phyloP scores from a whole-genome alignment of 2,797 vertebrate species.

The Smutsia gigantea region DNA sequence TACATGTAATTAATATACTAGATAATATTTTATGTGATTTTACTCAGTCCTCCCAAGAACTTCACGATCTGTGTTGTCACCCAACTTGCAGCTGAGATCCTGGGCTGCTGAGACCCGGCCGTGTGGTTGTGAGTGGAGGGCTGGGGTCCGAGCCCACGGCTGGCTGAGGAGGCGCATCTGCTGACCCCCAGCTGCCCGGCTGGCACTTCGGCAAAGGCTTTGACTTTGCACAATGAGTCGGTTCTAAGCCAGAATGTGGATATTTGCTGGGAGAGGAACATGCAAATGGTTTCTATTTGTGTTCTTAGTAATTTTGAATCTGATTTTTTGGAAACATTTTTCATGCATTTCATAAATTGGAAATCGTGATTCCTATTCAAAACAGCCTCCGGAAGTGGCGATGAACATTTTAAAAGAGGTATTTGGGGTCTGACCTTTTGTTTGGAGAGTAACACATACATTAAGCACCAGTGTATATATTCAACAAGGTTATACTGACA shows the following conservation, averaged over 20 bases:
- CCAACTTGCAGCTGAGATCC: not conserved
- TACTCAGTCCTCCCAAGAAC: not conserved
- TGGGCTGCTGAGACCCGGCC: accelerated
- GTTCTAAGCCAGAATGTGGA: not conserved
- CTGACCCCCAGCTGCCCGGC: too few species aligned
- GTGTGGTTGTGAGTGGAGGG: accelerated
- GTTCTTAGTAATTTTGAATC: not conserved
- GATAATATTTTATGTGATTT: not conserved
- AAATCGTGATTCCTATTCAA: not conserved
- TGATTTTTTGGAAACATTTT: not conserved
- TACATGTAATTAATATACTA: not conserved
- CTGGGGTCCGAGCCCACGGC: not conserved
- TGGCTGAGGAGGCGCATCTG: accelerated
- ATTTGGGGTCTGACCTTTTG: not conserved
- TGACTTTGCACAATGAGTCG: too few species aligned
- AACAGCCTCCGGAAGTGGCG: not conserved
- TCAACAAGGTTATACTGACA: not conserved
- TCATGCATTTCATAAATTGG: not conserved
- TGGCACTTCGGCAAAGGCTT: not conserved
- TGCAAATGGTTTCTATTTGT: not conserved
- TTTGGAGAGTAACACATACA: not conserved
- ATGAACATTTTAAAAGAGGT: not conserved
- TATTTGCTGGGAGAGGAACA: not conserved
- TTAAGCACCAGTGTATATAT: not conserved
- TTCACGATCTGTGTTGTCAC: not conserved